These are phyloP conservation scores for Pseudopodoces humilis DNA, from an alignment of 2,113 vertebrate genomes.

Conservation along the genomic window DNA sequence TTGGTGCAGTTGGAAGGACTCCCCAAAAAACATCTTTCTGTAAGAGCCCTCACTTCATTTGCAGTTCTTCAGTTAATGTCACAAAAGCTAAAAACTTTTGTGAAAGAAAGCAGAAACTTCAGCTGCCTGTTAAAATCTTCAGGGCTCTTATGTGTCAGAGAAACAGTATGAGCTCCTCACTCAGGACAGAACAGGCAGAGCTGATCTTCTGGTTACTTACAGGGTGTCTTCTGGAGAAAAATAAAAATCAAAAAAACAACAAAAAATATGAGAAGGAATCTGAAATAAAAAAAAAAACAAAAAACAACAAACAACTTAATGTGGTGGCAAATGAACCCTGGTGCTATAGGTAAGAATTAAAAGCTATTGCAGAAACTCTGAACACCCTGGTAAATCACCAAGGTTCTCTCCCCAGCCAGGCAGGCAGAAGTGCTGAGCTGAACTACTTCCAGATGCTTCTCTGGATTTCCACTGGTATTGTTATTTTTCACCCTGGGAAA, in stretches of 20 bases:
- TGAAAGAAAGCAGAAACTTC: background rate
- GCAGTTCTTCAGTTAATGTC: background rate
- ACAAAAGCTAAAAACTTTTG: background rate
- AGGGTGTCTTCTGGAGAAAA: background rate
- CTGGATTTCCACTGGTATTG: background rate
- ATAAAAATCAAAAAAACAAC: background rate
- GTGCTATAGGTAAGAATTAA: background rate
- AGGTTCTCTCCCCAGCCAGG: background rate
- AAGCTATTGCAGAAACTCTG: background rate
- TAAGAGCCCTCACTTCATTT: background rate
- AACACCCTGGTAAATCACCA: background rate
- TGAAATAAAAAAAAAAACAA: background rate
- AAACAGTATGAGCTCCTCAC: background rate
- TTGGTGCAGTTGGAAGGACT: background rate
- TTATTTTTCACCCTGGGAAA: background rate
- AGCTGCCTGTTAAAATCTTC: background rate
- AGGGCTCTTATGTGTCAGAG: background rate
- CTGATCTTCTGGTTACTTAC: background rate
- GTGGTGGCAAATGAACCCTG: background rate
- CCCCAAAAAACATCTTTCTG: background rate
- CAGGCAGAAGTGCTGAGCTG: background rate
- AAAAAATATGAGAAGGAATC: background rate
- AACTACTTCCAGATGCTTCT: background rate
- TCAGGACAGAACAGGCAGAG: background rate
- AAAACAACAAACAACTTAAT: too few relatives aligned